A percentile compares a stretch with the other conserved stretches of the same genome.
phyloP scores from a whole-genome alignment of 2,113 vertebrate species.

The Bubo blakistoni region DNA sequence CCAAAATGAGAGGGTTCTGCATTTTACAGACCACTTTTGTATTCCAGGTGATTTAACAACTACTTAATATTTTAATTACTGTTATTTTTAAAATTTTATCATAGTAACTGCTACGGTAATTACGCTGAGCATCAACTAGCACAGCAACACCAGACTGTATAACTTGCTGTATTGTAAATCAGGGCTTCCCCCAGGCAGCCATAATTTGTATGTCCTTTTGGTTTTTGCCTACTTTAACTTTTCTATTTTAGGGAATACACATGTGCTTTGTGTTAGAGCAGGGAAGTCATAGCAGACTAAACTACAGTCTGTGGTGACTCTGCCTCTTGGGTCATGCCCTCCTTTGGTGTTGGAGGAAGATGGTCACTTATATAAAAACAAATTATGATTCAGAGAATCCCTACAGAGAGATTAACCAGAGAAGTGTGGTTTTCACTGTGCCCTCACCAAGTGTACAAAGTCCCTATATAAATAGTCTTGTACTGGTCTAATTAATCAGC shows the following conservation, averaged over 20 bases:
- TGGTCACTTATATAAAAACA: conserved; percentile 38
- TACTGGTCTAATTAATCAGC: conserved; percentile 1
- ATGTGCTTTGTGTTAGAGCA: conserved; percentile 55
- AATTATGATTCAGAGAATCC: conserved; percentile 51
- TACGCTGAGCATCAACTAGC: background rate
- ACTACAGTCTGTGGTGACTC: conserved; percentile 1
- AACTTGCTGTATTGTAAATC: background rate
- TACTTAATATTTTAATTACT: background rate
- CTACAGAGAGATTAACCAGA: conserved; percentile 10
- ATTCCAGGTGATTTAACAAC: background rate
- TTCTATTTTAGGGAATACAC: conserved; percentile 50
- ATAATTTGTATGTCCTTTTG: conserved; percentile 21
- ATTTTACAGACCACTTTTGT: background rate
- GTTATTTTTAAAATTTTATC: background rate
- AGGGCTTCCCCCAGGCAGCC: conserved; percentile 14
- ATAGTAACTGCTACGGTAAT: background rate
- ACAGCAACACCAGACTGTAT: background rate
- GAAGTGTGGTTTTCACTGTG: conserved; percentile 16
- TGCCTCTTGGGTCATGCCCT: background rate
- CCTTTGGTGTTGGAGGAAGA: conserved; percentile 31
- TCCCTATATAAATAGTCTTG: conserved; percentile 13
- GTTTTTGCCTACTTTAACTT: conserved; percentile 41
- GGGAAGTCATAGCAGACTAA: conserved; percentile 23
- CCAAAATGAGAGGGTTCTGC: background rate
- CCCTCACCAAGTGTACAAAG: background rate